A percentile compares a stretch with the other conserved stretches of the same genome.
These are phyloP conservation scores for Saccostrea cuccullata DNA, from an alignment of 1,140 invertebrate species.

Conservation along the genomic window DNA sequence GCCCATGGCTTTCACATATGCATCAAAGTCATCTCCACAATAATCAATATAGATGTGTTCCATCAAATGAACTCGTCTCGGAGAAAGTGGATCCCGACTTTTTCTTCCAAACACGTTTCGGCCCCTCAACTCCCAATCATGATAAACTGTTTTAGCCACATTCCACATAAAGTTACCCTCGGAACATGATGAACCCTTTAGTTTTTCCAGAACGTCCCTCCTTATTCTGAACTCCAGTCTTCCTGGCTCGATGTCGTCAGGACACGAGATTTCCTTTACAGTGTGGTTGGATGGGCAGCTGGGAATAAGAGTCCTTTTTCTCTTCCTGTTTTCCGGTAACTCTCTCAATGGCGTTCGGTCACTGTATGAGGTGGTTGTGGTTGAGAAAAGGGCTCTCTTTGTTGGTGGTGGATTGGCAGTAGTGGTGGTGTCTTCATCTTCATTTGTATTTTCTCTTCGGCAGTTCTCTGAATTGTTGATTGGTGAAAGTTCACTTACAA, in stretches of 20 bases:
- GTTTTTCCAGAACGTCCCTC: background rate
- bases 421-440: too few species aligned
- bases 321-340: too few species aligned
- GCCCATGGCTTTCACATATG: background rate
- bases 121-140: background rate
- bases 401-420: too few species aligned
- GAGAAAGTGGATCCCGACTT: slow-evolving; percentile 14
- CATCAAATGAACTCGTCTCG: slow-evolving; percentile 31
- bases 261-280: too few species aligned
- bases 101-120: slow-evolving; percentile 41
- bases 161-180: slow-evolving; percentile 38
- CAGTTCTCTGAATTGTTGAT: too few species aligned
- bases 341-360: too few species aligned
- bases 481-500: too few species aligned
- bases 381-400: too few species aligned
- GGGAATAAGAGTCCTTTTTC: too few species aligned
- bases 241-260: background rate
- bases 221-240: background rate
- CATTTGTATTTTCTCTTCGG: too few species aligned
- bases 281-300: too few species aligned
- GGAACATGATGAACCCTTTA: background rate
- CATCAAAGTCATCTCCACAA: background rate
- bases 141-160: background rate
- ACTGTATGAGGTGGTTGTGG: too few species aligned
- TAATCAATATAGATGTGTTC: slow-evolving; percentile 17